Evolutionary conservation across 2,113 vertebrate genomes (phyloP), one percentile per base, ranked within the genome.

Genomic region (Gymnocephalus cernua): DNA sequence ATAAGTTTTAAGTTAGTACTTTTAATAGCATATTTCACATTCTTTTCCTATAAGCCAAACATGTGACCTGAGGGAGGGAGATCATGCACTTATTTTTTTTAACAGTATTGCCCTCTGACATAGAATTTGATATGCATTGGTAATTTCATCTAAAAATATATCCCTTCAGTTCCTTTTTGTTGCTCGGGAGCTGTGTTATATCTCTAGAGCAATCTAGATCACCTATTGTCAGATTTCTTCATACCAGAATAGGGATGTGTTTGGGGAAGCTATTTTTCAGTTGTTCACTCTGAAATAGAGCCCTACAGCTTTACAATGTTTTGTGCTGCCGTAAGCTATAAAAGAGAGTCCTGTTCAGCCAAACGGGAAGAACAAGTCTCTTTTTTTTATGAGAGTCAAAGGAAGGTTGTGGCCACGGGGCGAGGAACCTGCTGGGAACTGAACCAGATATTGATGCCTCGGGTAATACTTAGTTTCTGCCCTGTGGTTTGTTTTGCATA

Each of bases 341-440:
- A 44, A 44, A 70, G n/a, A 29, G 29, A 76, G 8, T n/a, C 41
- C 35, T 47, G 63, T 64, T 76, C 65, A 44, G 29, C 12, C 41
- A 19, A n/a, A 71, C 29, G 29, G n/a, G 65, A 68, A 48, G 72
- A 63, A 57, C 48, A 38, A 29, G 66, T 27, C 3, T 18, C 6
- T 23, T 59, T 9, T 59, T 9, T 53, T 19, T n/a, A 3, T 21
- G 18, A 38, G 62, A 74, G 35, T 16, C 21, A 11, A 21, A 50
- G 44, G 18, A 41, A 27, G n/a, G 5, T 29, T 15, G 64, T 69
- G 64, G 18, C 16, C 32, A 10, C n/a, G 8, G 41, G 63, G 41
- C 9, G 29, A 7, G 45, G 13, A 44, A 16, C 21, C 75, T 59
- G 25, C 18, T 0, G 19, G 25, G 44, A 68, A 38, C 23, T 58